These are phyloP conservation scores for Hydroisotoma schaefferi DNA, from an alignment of 2,888 invertebrate species.

Conservation along the genomic window DNA sequence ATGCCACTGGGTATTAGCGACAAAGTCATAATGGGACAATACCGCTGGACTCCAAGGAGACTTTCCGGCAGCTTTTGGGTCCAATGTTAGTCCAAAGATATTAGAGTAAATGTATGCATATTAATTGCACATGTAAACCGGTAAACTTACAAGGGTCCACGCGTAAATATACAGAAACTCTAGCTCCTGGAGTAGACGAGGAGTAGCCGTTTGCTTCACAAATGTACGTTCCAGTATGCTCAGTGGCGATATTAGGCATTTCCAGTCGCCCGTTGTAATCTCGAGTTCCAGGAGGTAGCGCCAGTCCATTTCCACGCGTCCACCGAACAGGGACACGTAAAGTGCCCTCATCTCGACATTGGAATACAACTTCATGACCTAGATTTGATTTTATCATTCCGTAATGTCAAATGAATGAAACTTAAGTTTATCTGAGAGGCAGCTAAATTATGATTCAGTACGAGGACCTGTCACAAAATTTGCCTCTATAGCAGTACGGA, in stretches of 20 bases:
- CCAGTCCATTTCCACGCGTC: conserved; percentile 65
- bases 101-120: not conserved
- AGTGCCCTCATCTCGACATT: conserved; percentile 86
- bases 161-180: conserved; percentile 65
- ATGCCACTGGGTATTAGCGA: conserved; percentile 42
- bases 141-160: conserved; percentile 72
- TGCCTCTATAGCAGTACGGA: no score
- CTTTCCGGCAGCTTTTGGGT: conserved; percentile 43
- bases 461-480: no score
- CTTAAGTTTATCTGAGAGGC: no score
- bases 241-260: conserved; percentile 73
- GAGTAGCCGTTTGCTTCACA: conserved; percentile 66
- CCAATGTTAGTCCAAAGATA: conserved; percentile 10
- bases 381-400: no score
- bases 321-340: conserved; percentile 71
- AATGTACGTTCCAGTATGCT: conserved; percentile 72
- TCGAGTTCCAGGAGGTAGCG: conserved; percentile 71
- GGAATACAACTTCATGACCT: conserved; percentile 91
- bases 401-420: no score
- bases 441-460: no score
- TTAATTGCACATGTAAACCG: not conserved
- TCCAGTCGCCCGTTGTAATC: conserved; percentile 77
- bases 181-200: conserved; percentile 61
- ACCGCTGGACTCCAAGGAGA: conserved; percentile 40
- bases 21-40: conserved; percentile 47